Conservation (phyloP, 2,113 vertebrate species). For the Ptilonorhynchus violaceus region DNA sequence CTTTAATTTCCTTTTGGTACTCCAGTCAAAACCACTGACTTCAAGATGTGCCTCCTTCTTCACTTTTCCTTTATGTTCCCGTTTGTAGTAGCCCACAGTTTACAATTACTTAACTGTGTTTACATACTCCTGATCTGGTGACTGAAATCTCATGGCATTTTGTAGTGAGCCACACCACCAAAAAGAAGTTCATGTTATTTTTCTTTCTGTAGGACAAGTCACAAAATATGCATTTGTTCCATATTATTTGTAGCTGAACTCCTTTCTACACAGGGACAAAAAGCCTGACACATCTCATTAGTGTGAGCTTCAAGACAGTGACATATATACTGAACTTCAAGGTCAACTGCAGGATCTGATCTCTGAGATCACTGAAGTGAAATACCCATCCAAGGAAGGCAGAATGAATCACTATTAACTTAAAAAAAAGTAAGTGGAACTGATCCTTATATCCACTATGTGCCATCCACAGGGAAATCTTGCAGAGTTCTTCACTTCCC, state of each 20-base stretch:
- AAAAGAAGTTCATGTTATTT: neutral
- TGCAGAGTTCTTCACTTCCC: neutral
- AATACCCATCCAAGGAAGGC: neutral
- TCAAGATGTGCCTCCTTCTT: neutral
- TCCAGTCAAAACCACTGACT: neutral
- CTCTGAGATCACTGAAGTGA: constrained; percentile 9
- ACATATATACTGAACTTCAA: neutral
- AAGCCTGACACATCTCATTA: neutral
- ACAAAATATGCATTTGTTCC: neutral
- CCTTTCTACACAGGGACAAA: neutral
- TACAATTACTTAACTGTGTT: neutral
- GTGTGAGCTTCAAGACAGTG: neutral
- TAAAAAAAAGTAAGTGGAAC: neutral
- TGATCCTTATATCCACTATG: neutral
- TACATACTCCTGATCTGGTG: neutral
- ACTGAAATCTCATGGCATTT: neutral
- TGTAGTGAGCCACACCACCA: neutral
- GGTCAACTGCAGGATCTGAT: neutral
- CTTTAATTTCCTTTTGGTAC: neutral
- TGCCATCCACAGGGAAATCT: neutral
- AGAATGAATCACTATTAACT: neutral
- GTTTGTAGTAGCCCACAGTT: neutral
- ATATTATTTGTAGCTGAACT: neutral
- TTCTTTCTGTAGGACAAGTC: neutral
- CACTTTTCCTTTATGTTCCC: neutral